Conservation (phyloP, 1,140 invertebrate species). For the Chelonus insularis region DNA sequence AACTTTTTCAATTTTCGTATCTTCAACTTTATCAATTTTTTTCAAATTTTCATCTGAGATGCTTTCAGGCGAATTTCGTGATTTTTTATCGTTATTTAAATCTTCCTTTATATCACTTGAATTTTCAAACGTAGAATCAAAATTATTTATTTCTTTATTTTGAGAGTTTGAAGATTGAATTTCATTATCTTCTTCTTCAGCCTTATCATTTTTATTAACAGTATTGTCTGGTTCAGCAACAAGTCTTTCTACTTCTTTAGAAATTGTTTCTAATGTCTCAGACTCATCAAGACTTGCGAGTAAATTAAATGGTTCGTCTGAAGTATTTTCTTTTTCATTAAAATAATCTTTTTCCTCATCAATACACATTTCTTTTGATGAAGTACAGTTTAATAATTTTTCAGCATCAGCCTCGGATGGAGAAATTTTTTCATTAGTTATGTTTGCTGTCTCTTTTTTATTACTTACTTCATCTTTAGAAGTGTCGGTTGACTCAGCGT, state of each 20-base stretch:
- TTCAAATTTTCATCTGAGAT: not conserved
- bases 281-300: constrained; percentile 30
- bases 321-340: not conserved
- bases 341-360: not conserved
- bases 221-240: constrained; percentile 29
- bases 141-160: too few species aligned
- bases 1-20: constrained; percentile 13
- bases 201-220: constrained; percentile 21
- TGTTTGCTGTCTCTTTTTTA: not conserved
- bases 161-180: too few species aligned
- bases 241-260: constrained; percentile 46
- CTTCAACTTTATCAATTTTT: constrained; percentile 1
- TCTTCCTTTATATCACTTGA: too few species aligned
- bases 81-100: too few species aligned
- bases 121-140: too few species aligned
- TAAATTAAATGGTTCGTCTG: constrained; percentile 2
- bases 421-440: not conserved
- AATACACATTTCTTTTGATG: not conserved
- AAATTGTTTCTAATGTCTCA: constrained; percentile 51
- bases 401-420: not conserved
- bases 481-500: not conserved
- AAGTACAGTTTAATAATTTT: not conserved
- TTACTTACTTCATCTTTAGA: not conserved
- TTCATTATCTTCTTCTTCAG: constrained; percentile 19
- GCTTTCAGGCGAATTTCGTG: too few species aligned